Evolutionary conservation across 2,888 invertebrate genomes (phyloP), one percentile per base, ranked within the genome.

Genomic region (Drosophila helvetica): DNA sequence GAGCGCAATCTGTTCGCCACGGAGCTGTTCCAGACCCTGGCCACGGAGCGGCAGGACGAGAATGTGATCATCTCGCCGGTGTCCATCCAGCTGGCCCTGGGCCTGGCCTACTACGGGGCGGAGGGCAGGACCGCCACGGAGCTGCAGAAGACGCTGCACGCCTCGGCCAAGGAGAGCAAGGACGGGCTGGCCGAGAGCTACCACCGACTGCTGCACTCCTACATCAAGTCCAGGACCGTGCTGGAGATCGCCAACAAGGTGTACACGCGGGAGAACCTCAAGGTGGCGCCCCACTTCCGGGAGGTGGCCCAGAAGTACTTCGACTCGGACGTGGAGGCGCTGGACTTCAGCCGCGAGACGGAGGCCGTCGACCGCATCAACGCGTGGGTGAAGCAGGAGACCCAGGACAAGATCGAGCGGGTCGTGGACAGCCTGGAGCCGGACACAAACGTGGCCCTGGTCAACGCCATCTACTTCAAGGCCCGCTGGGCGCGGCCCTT

Each of bases 381-480:
- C 90, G 81, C 92, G 45, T 98, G 98, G 97, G 96, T 95, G 56
- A 94, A 95, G 85, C 91, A 94, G 10, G 94, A 96, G 90, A 98
- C 98, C 0, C 95, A 96, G 60, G 92, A 96, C 10, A 96, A 96
- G 90, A 98, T 99, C 70, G 94, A 95, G 78, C 93, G 97, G 81
- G 93, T 98, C 15, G 92, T 99, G 59, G 94, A 93, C 75, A 92
- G 93, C 86, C 87, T 97, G 4, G 89, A 92, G 82, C 59, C 78
- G 0, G 88, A 92, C n/a, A 96, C 96, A 1, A 93, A 95, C 57
- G 91, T 97, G 74, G 95, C 97, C 2, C 93, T 98, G 7, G 94
- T 97, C 2, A 98, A 97, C 90, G 97, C 97, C 9, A 94, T 98
- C 38, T 97, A 97, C 91, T 98, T 98, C 92, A 97, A 97, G 93